Evolutionary conservation across 2,797 vertebrate species (phyloP).

Genomic region (Onychomys arenicola): DNA sequence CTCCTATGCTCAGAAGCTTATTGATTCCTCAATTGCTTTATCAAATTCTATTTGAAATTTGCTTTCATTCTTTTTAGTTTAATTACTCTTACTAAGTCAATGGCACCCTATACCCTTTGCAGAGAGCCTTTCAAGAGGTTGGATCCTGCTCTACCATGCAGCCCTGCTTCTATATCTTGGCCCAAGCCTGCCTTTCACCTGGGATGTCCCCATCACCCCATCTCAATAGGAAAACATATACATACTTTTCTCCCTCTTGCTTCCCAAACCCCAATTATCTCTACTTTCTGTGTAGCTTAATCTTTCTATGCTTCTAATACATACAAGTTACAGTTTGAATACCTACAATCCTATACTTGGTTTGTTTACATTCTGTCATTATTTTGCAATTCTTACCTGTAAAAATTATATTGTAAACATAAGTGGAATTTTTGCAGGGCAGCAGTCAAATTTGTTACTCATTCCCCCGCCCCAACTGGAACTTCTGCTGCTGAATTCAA

Average conservation of each 20-base stretch:
- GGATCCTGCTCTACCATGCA: fast-evolving
- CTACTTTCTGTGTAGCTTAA: not conserved
- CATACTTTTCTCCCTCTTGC: not conserved
- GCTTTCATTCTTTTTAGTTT: not conserved
- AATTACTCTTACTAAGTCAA: not conserved
- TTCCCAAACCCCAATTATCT: not conserved
- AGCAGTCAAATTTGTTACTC: not conserved
- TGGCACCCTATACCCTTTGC: not conserved
- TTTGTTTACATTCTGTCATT: not conserved
- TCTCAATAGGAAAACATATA: not conserved
- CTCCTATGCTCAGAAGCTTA: not conserved
- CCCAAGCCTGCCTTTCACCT: too few species aligned
- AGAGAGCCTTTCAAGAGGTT: not conserved
- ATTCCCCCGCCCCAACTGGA: not conserved
- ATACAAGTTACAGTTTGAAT: not conserved
- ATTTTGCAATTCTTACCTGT: not conserved
- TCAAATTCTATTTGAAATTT: not conserved
- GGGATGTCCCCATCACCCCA: not conserved
- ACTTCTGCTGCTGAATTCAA: not conserved
- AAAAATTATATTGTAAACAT: not conserved
- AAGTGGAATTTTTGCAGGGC: not conserved
- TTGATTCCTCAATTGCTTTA: not conserved
- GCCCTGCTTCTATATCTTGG: not conserved
- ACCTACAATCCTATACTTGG: not conserved
- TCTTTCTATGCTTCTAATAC: not conserved